Evolutionary conservation across 2,113 vertebrate genomes (phyloP).

Genomic region (Syngnathus typhle): DNA sequence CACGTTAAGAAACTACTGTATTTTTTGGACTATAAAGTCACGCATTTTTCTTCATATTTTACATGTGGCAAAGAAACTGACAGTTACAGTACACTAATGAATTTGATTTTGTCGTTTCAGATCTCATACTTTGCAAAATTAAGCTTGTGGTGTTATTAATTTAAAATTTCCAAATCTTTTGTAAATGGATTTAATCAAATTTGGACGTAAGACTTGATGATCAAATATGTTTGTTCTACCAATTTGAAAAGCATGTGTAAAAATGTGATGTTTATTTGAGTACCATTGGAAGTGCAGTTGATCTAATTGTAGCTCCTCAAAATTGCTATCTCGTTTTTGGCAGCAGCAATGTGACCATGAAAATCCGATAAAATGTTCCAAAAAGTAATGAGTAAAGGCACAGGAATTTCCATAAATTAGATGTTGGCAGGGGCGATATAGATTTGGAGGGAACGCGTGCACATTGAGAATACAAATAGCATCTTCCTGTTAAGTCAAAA

Average conservation of each 20-base stretch:
- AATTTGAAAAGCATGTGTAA: background rate
- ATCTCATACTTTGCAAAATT: background rate
- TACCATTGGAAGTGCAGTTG: background rate
- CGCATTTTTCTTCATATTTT: background rate
- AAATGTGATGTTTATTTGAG: background rate
- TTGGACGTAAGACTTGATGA: background rate
- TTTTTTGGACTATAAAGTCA: no score
- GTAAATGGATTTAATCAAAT: background rate
- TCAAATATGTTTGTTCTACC: background rate
- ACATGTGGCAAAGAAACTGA: background rate
- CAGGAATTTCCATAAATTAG: slow-evolving; percentile 36
- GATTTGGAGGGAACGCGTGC: slow-evolving; percentile 29
- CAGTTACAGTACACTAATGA: background rate
- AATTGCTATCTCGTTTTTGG: slow-evolving; percentile 22
- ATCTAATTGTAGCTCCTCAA: slow-evolving; percentile 20
- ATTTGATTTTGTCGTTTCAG: no score
- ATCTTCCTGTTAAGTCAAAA: slow-evolving; percentile 20
- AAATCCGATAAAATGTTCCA: background rate
- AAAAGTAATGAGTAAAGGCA: slow-evolving; percentile 25
- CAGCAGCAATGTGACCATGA: slow-evolving; percentile 18
- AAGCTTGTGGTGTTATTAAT: background rate
- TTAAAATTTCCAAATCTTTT: background rate
- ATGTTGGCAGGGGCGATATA: background rate
- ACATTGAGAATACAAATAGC: slow-evolving; percentile 34
- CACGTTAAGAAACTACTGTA: background rate